Base-by-base conservation (phyloP, 2,113 vertebrate genomes). In the Chamaetylas fuelleborni region DNA sequence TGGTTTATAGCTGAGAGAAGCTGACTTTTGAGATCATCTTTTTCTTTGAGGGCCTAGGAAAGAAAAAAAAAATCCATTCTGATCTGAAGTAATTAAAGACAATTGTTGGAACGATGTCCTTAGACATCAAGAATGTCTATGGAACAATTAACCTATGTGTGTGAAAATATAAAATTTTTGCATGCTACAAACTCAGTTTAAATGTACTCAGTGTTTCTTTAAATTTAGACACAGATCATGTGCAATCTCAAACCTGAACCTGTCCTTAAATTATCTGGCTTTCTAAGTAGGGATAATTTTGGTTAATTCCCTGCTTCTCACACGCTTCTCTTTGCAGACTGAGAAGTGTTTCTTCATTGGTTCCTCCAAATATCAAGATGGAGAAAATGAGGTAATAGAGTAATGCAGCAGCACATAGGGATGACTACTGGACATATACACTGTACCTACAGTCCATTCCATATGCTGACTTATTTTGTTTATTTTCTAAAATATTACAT, bases 1-100 rank as follows among this genome's bases (percentile, higher is more conserved):
- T 99, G 98, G 92, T 98, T 98, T 86, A 98, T 86, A 31, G 99
- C 97, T 88, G 96, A 95, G 57, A 98, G 98, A 84, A 99, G 97
- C 82, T 99, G 98, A 91, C 78, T 98, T 95, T 98, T 98, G 64
- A 98, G 85, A 60, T 98, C 98, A 86, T 99, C 98, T 70, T 97
- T 99, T 96, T 99, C 99, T 97, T 98, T 98, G 34, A 97, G 79
- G 60, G 95, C 97, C 99, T 99, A 97, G 64, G 19, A 92, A 82
- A 64, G 42, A 87, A 74, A 16, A 89, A 93, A 84, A 91, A 84
- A 90, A 73, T 23, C 31, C 47, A 81, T 9, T 36, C 29, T 1
- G 3, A 86, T 8, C 10, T 43, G 69, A 87, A 69, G 14, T 47
- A 72, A 67, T 78, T 64, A 25, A 70, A 83, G 19, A 80, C 70